phyloP scores from a whole-genome alignment of 2,797 vertebrate species.

The Apodemus agrarius region DNA sequence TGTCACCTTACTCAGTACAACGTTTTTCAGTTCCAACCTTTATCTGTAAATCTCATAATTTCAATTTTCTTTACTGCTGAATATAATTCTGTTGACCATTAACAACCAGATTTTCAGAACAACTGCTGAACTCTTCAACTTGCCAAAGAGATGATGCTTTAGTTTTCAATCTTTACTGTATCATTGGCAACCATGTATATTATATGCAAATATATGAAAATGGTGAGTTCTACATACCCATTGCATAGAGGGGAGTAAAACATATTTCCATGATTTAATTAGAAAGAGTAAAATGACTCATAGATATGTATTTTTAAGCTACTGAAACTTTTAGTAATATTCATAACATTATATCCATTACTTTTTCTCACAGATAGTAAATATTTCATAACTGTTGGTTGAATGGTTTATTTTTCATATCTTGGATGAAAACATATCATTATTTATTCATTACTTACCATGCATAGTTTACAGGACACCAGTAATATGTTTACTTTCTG shows the following conservation, averaged over 20 bases:
- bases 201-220: neutral
- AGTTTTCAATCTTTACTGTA: neutral
- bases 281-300: neutral
- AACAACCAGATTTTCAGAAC: neutral
- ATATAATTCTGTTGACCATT: neutral
- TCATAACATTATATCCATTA: neutral
- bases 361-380: neutral
- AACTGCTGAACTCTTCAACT: neutral
- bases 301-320: neutral
- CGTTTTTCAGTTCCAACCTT: neutral
- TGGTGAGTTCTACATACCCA: neutral
- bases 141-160: neutral
- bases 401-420: constrained; percentile 12
- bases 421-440: neutral
- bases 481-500: neutral
- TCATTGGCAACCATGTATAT: neutral
- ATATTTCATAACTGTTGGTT: neutral
- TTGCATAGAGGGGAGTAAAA: neutral
- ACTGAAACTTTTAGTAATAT: neutral
- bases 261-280: neutral
- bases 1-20: no score
- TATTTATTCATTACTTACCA: neutral
- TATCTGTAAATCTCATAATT: neutral
- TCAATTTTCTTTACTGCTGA: neutral
- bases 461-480: neutral